Percentiles rank a stretch among this genome's conserved stretches.
phyloP scores from a whole-genome alignment of 2,797 vertebrate species.

The Sparidentex hasta region DNA sequence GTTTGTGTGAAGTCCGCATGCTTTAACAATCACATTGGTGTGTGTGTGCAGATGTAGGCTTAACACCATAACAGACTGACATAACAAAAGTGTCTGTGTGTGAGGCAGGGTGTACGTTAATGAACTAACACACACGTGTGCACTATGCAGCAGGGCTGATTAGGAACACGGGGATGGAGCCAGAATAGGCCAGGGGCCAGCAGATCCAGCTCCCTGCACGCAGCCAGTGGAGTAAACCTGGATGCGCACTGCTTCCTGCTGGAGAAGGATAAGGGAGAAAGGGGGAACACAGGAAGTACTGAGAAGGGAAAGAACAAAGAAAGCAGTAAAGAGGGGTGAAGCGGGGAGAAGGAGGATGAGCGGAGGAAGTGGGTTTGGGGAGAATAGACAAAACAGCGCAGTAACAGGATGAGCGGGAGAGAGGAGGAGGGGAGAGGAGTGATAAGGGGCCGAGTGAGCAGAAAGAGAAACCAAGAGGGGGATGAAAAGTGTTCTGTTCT shows the following conservation, averaged over 20 bases:
- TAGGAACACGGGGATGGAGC: constrained; percentile 60
- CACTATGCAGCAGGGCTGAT: constrained; percentile 61
- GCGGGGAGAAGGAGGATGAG: constrained; percentile 63
- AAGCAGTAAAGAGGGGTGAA: constrained; percentile 62
- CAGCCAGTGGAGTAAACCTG: constrained; percentile 66
- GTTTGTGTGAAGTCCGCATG: constrained; percentile 38
- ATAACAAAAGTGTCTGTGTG: constrained; percentile 46
- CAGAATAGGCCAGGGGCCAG: constrained; percentile 74
- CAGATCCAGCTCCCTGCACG: constrained; percentile 53
- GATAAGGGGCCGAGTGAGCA: constrained; percentile 49
- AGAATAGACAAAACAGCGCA: constrained; percentile 67
- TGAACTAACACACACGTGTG: constrained; percentile 64
- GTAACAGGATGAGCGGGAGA: constrained; percentile 64
- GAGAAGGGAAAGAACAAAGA: constrained; percentile 71
- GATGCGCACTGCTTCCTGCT: constrained; percentile 72
- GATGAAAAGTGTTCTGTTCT: constrained; percentile 46
- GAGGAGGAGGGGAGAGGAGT: constrained; percentile 33
- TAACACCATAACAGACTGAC: constrained; percentile 49
- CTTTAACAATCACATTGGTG: constrained; percentile 41
- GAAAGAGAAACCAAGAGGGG: constrained; percentile 55
- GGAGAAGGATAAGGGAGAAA: constrained; percentile 70
- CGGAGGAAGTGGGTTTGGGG: constrained; percentile 65
- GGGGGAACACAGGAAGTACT: constrained; percentile 67
- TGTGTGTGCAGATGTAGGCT: constrained; percentile 45
- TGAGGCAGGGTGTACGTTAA: constrained; percentile 34